Percentiles rank a stretch among this genome's conserved stretches.
Conservation (phyloP, 2,113 vertebrate genomes). For the Gavialis gangeticus region DNA sequence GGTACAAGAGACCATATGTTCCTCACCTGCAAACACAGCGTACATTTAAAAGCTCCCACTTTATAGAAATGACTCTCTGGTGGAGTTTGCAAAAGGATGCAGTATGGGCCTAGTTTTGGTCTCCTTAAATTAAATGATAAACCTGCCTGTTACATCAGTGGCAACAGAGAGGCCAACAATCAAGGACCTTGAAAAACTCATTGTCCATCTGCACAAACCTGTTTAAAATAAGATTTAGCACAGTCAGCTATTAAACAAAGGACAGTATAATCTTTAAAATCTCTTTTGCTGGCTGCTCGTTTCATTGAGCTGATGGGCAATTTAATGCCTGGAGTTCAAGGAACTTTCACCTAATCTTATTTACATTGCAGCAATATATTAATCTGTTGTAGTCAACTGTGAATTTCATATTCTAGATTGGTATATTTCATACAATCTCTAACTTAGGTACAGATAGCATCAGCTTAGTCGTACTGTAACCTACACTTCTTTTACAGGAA, state of each 20-base stretch:
- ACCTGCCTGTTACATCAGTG: not conserved
- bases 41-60: not conserved
- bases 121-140: not conserved
- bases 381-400: not conserved
- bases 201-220: not conserved
- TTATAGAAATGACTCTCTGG: not conserved
- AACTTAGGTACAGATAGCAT: not conserved
- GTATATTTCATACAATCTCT: not conserved
- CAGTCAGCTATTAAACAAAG: not conserved
- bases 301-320: not conserved
- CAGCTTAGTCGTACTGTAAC: accelerated
- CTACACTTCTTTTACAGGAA: not conserved
- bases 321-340: not conserved
- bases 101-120: not conserved
- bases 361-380: not conserved
- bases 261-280: not conserved
- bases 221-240: not conserved
- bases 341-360: not conserved
- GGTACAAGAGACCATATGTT: not conserved
- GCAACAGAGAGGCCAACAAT: not conserved
- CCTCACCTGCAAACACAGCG: not conserved
- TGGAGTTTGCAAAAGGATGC: too few relatives aligned
- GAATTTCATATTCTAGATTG: not conserved
- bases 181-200: not conserved
- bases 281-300: not conserved